phyloP scores from a whole-genome alignment of 2,797 vertebrate species.

The Catamblyrhynchus diadema region DNA sequence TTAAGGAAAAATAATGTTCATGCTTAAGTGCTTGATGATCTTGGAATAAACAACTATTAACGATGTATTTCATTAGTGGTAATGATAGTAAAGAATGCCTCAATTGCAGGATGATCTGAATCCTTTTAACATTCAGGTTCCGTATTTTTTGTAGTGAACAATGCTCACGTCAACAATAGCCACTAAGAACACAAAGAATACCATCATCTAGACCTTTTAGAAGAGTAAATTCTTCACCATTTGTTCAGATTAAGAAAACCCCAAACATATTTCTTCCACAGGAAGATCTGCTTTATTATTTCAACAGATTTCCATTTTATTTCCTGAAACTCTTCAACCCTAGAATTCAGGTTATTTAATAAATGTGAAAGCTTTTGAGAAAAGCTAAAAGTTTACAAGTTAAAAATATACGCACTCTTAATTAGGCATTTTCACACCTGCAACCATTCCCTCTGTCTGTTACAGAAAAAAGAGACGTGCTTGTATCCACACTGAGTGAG shows the following conservation, averaged over 20 bases:
- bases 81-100: neutral
- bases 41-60: constrained; percentile 30
- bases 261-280: neutral
- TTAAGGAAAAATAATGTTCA: constrained; percentile 9
- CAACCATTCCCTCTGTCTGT: neutral
- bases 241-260: neutral
- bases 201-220: neutral
- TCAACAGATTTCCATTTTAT: neutral
- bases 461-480: neutral
- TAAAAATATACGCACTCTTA: neutral
- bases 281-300: neutral
- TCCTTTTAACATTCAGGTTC: neutral
- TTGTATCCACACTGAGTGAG: neutral
- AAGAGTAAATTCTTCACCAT: neutral
- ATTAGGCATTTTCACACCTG: neutral
- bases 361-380: neutral
- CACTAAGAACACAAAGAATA: neutral
- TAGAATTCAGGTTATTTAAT: neutral
- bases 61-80: neutral
- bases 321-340: neutral
- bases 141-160: neutral
- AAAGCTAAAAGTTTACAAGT: neutral
- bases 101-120: neutral
- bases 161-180: neutral
- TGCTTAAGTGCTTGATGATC: constrained; percentile 16